Evolutionary conservation across 2,888 invertebrate species (phyloP).

Genomic region (Scaptomyza caliginosa): DNA sequence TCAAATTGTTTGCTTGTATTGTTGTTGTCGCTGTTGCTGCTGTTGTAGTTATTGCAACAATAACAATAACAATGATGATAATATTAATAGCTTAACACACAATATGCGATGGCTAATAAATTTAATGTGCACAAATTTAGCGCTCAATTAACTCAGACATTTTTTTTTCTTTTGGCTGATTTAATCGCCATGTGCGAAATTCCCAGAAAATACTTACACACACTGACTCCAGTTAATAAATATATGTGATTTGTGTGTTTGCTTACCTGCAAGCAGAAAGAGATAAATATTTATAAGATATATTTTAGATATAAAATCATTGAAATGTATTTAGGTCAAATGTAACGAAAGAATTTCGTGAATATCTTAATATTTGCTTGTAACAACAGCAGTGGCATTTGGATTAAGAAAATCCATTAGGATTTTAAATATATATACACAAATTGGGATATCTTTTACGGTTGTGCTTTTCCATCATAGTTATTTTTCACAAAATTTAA

Average conservation of each 20-base stretch:
- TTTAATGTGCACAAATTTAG: slow-evolving; percentile 66
- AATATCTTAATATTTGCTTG: too few species aligned
- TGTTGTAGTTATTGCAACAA: neutral
- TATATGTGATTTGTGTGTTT: neutral
- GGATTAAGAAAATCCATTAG: neutral
- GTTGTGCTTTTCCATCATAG: too few species aligned
- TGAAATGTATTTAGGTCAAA: neutral
- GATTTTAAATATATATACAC: neutral
- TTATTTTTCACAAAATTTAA: neutral
- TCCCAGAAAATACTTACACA: slow-evolving; percentile 25
- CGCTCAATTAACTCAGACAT: slow-evolving; percentile 60
- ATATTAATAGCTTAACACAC: slow-evolving; percentile 43
- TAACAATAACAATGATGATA: slow-evolving; percentile 38
- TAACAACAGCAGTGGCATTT: neutral
- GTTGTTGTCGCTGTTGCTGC: neutral
- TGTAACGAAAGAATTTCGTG: too few species aligned
- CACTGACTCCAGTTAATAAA: neutral
- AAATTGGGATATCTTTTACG: too few species aligned
- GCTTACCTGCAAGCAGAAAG: slow-evolving; percentile 43
- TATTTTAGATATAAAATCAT: neutral
- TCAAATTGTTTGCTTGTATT: slow-evolving; percentile 19
- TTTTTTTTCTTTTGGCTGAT: slow-evolving; percentile 36
- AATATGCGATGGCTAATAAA: slow-evolving; percentile 65
- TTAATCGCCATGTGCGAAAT: slow-evolving; percentile 34
- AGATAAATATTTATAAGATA: neutral